Evolutionary conservation across 2,797 vertebrate genomes (phyloP).

Genomic region (Otus scops): DNA sequence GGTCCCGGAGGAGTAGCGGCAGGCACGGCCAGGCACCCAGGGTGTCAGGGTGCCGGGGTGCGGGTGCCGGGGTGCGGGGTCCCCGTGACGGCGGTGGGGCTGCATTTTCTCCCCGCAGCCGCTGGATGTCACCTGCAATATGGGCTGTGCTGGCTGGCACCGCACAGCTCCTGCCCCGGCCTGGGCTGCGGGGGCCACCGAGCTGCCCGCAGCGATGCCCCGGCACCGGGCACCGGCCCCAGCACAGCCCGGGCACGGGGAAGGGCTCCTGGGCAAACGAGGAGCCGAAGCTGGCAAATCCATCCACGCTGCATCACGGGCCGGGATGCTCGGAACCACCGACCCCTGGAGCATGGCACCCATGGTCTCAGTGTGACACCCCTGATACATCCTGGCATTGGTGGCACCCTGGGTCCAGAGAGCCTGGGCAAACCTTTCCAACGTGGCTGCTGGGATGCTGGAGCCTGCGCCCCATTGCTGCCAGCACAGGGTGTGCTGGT

Average conservation of each 20-base stretch:
- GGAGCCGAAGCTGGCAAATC: neutral
- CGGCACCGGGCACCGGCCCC: rapidly evolving
- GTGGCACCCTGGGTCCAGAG: neutral
- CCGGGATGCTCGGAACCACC: neutral
- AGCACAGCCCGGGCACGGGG: neutral
- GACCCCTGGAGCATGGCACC: neutral
- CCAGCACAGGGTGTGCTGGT: neutral
- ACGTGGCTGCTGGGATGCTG: neutral
- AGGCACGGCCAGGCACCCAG: neutral
- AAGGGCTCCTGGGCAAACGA: neutral
- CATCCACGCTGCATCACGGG: neutral
- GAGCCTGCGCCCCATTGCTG: neutral
- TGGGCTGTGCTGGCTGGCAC: neutral
- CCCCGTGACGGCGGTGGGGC: rapidly evolving
- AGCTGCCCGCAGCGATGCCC: neutral
- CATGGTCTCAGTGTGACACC: neutral
- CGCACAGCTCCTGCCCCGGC: neutral
- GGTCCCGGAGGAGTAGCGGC: neutral
- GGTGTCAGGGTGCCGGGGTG: neutral
- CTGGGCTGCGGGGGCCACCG: neutral
- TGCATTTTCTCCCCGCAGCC: neutral
- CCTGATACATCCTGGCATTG: neutral
- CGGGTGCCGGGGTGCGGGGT: neutral
- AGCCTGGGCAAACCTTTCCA: too few relatives aligned
- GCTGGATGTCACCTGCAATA: conserved; percentile 38